Evolutionary conservation across 2,113 vertebrate genomes (phyloP).

Genomic region (Oxygymnocypris stewartii): DNA sequence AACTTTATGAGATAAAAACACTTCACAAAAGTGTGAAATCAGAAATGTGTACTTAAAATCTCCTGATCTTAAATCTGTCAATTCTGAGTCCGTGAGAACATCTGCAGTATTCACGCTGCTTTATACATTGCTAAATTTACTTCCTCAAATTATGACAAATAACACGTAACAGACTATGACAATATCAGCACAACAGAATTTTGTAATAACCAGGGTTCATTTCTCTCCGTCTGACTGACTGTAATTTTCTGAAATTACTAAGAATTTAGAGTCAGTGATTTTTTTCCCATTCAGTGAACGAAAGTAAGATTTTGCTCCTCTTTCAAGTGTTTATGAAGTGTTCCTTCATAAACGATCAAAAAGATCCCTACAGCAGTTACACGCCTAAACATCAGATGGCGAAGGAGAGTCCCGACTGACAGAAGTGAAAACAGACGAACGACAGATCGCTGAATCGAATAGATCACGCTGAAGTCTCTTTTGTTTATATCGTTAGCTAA

Average conservation of each 20-base stretch:
- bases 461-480: neutral
- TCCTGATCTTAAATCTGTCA: too few relatives aligned
- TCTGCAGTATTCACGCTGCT: too few relatives aligned
- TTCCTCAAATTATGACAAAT: neutral
- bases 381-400: slow-evolving; percentile 4
- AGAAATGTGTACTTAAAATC: too few relatives aligned
- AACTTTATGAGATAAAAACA: neutral
- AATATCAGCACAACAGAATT: neutral
- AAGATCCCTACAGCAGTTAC: neutral
- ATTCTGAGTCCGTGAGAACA: too few relatives aligned
- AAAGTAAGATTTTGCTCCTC: neutral
- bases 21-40: too few relatives aligned
- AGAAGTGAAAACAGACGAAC: neutral
- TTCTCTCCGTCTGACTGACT: too few relatives aligned
- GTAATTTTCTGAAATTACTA: too few relatives aligned
- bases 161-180: neutral
- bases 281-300: neutral
- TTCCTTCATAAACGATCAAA: neutral
- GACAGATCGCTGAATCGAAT: neutral
- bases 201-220: too few relatives aligned
- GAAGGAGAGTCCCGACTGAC: neutral
- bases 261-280: too few relatives aligned
- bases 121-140: too few relatives aligned
- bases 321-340: too few relatives aligned
- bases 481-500: neutral